Evolutionary conservation across 2,113 vertebrate genomes (phyloP).

Genomic region (Eubucco bourcierii): DNA sequence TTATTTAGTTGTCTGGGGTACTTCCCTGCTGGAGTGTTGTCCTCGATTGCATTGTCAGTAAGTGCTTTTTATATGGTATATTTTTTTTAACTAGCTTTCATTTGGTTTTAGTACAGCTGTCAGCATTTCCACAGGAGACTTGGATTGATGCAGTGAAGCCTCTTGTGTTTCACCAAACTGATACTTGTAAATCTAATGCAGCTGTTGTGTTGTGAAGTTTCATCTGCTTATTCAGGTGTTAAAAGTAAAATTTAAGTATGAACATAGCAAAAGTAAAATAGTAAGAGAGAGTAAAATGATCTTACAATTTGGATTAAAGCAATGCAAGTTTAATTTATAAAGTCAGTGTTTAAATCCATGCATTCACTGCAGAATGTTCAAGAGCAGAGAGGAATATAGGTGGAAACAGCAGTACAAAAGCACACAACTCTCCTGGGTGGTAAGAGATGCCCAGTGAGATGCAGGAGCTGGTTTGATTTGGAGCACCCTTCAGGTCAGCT

Average conservation of each 20-base stretch:
- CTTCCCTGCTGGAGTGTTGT: neutral
- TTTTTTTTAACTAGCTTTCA: neutral
- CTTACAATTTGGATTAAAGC: neutral
- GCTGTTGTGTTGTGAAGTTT: neutral
- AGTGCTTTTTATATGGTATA: neutral
- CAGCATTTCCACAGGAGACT: neutral
- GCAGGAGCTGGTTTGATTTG: accelerated
- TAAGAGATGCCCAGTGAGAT: accelerated
- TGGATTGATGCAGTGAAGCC: neutral
- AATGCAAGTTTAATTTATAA: neutral
- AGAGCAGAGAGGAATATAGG: neutral
- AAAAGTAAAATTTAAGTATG: neutral
- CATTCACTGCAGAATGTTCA: neutral
- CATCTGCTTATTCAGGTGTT: neutral
- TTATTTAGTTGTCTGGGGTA: neutral
- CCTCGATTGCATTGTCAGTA: neutral
- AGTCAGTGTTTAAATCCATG: neutral
- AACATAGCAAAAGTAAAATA: neutral
- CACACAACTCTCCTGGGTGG: neutral
- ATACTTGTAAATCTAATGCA: neutral
- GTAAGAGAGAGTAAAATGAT: neutral
- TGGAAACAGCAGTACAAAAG: neutral
- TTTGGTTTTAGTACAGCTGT: neutral
- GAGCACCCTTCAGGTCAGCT: neutral
- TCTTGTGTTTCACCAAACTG: neutral